phyloP scores from a whole-genome alignment of 2,888 invertebrate genomes.

The Drosophila anomalata region DNA sequence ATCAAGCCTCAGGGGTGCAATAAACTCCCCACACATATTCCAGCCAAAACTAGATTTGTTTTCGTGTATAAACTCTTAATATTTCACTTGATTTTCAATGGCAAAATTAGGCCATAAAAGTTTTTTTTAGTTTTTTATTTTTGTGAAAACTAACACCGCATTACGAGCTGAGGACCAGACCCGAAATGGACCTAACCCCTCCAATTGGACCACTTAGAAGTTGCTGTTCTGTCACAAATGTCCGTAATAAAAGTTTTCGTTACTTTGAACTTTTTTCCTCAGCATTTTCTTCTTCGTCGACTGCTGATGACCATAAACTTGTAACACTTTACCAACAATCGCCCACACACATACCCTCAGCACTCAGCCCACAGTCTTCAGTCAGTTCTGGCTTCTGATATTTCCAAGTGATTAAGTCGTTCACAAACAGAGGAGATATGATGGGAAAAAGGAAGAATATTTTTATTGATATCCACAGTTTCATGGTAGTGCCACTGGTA shows the following conservation, averaged over 20 bases:
- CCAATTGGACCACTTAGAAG: slow-evolving; percentile 48
- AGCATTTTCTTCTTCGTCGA: slow-evolving; percentile 12
- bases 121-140: slow-evolving; percentile 10
- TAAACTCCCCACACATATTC: too few species aligned
- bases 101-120: slow-evolving; percentile 46
- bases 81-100: slow-evolving; percentile 44
- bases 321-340: slow-evolving; percentile 41
- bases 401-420: slow-evolving; percentile 70
- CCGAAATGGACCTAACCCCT: slow-evolving; percentile 8
- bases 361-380: not conserved
- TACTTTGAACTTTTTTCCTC: slow-evolving; percentile 14
- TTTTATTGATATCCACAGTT: slow-evolving; percentile 66
- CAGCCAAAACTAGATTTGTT: slow-evolving; percentile 21
- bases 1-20: not conserved
- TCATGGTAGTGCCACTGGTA: slow-evolving; percentile 14
- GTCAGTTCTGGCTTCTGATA: slow-evolving; percentile 21
- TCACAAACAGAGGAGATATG: slow-evolving; percentile 39
- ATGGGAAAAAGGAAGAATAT: slow-evolving; percentile 22
- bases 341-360: slow-evolving; percentile 15
- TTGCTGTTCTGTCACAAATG: slow-evolving; percentile 44
- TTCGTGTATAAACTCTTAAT: slow-evolving; percentile 29
- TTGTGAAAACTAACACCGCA: slow-evolving; percentile 38
- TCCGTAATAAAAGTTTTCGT: slow-evolving; percentile 47
- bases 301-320: slow-evolving; percentile 49
- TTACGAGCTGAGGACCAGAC: slow-evolving; percentile 19